Base-by-base conservation (phyloP, 1,140 invertebrate species). In the Megathymus violae region DNA sequence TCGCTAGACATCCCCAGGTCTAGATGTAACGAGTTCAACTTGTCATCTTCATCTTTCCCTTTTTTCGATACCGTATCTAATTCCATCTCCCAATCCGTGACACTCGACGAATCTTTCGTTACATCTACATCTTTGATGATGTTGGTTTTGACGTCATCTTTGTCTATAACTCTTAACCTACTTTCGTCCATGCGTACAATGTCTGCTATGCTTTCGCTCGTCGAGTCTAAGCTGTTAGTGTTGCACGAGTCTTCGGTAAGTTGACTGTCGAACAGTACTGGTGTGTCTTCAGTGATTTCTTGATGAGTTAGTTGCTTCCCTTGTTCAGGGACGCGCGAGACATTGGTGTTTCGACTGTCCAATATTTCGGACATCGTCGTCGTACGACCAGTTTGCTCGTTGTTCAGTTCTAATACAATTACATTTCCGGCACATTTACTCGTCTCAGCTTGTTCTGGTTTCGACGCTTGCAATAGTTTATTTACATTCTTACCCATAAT, bases 61-160 rank as follows among this genome's bases (percentile, higher is more conserved):
- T 91, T 91, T 10, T 88, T 85, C n/a, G 91, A 80, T 4, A 89
- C 91, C 10, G 92, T 90, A 48, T 93, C 93, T 14, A 93, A 69
- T 66, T 93, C 92, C 86, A 93, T 92, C 64, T 93, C 93, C 93
- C 93, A 93, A 61, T 93, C 92, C 4, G 92, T 91, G 22, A 91
- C 88, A 67, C 90, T 91, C 27, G 89, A 83, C 1, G 83, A 73
- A 56, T 85, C 82, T 62, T 88, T 85, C 0, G 44, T 71, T 7
- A 51, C 67, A n/a, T 85, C 83, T 1, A 71, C 62, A 31, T 82
- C 74, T 65, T 90, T 85, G 9, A 66, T 78, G 44, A 76, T 78
- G 64, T 47, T 77, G 0, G 70, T 66, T 74, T 89, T 84, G 1
- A 69, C 73, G 3, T 78, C 78, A 6, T 69, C 75, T 62, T 83